These are phyloP conservation scores for pig (Sus scrofa) DNA, from an alignment of 2,113 vertebrate species.

Conservation along the genomic window T2T-Sscrofa CM000818.6:59968001-59968500, in stretches of 20 bases:
- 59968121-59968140: neutral
- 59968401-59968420: neutral
- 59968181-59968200: neutral
- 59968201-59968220: neutral
- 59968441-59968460: neutral
- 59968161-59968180: neutral
- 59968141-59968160: neutral
- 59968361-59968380: neutral
- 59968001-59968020: neutral
- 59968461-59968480: neutral
- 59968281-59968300: neutral
- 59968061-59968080: neutral
- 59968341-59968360: neutral
- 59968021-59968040: slow-evolving; percentile 41
- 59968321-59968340: neutral
- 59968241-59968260: neutral
- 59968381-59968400: slow-evolving; percentile 38
- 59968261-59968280: neutral
- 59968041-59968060: neutral
- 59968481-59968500: slow-evolving; percentile 19
- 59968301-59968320: neutral
- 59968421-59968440: neutral
- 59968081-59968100: neutral
- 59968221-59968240: neutral
- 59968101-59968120: slow-evolving; percentile 2